Evolutionary conservation across 2,797 vertebrate species (phyloP), one percentile per base, ranked within the genome.

Genomic region (Gymnodraco acuticeps): DNA sequence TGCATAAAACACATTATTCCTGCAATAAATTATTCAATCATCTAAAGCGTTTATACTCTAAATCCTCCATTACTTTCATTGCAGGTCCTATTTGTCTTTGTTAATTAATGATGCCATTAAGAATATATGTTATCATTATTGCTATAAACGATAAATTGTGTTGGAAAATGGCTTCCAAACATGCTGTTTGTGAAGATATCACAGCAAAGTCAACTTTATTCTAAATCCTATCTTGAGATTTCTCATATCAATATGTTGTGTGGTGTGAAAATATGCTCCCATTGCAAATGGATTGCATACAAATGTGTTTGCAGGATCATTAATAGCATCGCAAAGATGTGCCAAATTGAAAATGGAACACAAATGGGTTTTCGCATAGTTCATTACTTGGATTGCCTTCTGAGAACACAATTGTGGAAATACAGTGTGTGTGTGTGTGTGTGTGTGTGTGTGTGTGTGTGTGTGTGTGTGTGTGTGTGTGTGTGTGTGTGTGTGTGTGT

Each of bases 291-390:
- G 54, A 19, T 16, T 17, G 55, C 78, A 68, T 74, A 70, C 54
- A 77, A 85, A 82, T 73, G 77, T 62, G 62, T 70, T 52, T 17
- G 50, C 19, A 8, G 43, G 47, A 70, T 87, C 89, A 77, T 87
- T 86, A 90, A 88, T 23, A 33, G 77, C 73, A 1, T 23, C 15
- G 70, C 48, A 73, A 64, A 78, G 70, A 85, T 55, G 78, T 70
- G 66, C 50, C 58, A 70, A 74, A 83, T 64, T 64, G 86, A 81
- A 86, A 88, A 87, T 64, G 75, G 56, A 87, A 73, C 80, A 75
- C 81, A 90, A 88, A 91, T 91, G 88, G 87, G 53, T 87, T 89
- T 91, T 88, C 20, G 27, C 82, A 91, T 84, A 87, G 87, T 86
- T 88, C 87, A 90, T 92, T 91, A 88, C 71, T 82, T 87, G 50